Conservation (phyloP, 2,888 invertebrate genomes). For the Theretra japonica region DNA sequence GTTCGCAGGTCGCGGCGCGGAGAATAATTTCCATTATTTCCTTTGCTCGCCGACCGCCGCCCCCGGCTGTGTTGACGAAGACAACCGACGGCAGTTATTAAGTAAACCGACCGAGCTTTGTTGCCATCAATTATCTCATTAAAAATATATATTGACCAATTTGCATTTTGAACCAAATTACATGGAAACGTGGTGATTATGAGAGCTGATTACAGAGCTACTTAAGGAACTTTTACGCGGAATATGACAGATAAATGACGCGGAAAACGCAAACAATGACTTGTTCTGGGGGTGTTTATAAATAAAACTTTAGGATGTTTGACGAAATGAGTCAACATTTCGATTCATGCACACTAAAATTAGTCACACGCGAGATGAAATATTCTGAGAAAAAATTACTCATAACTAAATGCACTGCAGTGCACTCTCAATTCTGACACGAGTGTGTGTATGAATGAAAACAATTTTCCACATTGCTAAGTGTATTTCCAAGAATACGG, state of each 20-base stretch:
- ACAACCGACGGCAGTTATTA: slow-evolving; percentile 51
- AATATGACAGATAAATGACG: slow-evolving; percentile 3
- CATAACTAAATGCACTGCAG: neutral
- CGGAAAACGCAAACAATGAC: neutral
- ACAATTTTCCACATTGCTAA: slow-evolving; percentile 22
- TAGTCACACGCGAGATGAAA: neutral
- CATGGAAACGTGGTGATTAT: neutral
- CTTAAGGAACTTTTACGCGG: neutral
- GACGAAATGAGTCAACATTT: slow-evolving; percentile 18
- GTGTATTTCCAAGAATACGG: slow-evolving; percentile 41
- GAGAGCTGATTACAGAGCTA: neutral
- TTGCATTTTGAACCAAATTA: too few species aligned
- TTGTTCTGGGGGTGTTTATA: neutral
- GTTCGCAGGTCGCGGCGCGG: slow-evolving; percentile 61
- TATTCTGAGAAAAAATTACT: slow-evolving; percentile 12
- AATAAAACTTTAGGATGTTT: neutral
- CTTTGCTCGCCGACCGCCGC: slow-evolving; percentile 56
- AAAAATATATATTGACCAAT: neutral
- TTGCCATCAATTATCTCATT: slow-evolving; percentile 14
- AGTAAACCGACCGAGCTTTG: slow-evolving; percentile 36
- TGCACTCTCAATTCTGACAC: neutral
- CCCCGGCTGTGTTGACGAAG: slow-evolving; percentile 59
- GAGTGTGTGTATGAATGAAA: neutral
- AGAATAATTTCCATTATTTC: slow-evolving; percentile 71
- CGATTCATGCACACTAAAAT: neutral